phyloP scores from a whole-genome alignment of 2,113 vertebrate genomes.

The Phylloscopus whistleri region DNA sequence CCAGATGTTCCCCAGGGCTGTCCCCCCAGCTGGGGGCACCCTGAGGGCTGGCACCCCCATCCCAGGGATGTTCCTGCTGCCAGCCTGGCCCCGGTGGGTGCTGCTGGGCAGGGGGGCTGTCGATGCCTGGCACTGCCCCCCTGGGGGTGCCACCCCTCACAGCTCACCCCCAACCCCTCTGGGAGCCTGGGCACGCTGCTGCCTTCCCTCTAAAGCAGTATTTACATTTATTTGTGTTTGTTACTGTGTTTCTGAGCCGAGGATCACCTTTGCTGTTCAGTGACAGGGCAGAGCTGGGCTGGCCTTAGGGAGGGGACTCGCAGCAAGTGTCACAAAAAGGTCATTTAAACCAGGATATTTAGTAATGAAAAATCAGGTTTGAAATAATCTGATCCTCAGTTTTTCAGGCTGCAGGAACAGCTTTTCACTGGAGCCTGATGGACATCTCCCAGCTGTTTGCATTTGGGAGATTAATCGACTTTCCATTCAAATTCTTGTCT shows the following conservation, averaged over 20 bases:
- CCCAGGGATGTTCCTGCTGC: background rate
- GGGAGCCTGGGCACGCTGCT: accelerated
- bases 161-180: accelerated
- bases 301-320: background rate
- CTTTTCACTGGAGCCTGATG: background rate
- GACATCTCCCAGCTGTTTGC: background rate
- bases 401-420: background rate
- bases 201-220: background rate
- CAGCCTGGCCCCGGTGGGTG: too few species aligned
- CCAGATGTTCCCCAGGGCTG: background rate
- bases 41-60: background rate
- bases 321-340: background rate
- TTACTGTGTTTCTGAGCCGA: background rate
- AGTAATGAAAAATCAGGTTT: background rate
- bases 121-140: accelerated
- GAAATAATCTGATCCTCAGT: background rate
- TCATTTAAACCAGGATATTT: background rate
- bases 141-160: background rate
- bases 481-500: background rate
- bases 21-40: background rate
- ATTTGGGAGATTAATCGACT: background rate
- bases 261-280: accelerated
- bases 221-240: accelerated
- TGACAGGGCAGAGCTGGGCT: background rate
- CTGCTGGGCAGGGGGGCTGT: background rate